Conservation (phyloP, 2,797 vertebrate genomes). For the Tolypeutes matacus region DNA sequence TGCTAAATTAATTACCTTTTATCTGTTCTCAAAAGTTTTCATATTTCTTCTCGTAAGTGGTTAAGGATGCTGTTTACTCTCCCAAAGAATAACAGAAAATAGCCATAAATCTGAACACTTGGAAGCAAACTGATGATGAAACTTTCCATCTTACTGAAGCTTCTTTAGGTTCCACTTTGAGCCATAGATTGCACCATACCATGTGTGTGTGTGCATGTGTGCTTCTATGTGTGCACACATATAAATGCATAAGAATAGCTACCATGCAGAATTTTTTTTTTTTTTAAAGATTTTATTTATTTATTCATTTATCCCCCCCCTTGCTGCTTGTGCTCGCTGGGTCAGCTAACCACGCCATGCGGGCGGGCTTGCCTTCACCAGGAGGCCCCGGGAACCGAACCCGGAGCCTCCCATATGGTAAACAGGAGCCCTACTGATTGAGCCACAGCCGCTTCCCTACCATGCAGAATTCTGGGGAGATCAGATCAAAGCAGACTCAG, state of each 20-base stretch:
- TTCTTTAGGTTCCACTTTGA: neutral
- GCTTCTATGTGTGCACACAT: neutral
- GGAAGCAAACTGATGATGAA: neutral
- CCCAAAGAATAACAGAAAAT: neutral
- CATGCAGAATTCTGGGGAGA: neutral
- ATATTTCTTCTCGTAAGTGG: constrained; percentile 44
- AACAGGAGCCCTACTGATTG: too few species aligned
- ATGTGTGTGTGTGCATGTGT: neutral
- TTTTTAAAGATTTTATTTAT: too few species aligned
- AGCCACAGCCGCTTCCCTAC: too few species aligned
- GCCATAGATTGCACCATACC: neutral
- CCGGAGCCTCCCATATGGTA: too few species aligned
- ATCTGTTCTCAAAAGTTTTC: neutral
- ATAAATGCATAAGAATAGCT: neutral
- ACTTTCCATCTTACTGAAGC: neutral
- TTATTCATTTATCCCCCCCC: too few species aligned
- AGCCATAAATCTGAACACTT: neutral
- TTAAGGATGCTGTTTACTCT: neutral
- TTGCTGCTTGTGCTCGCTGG: too few species aligned
- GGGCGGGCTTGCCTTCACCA: too few species aligned
- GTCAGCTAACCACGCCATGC: too few species aligned
- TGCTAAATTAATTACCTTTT: constrained; percentile 46
- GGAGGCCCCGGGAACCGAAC: too few species aligned
- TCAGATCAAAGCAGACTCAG: constrained; percentile 3
- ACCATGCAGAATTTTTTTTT: too few species aligned